A percentile compares a stretch with the other conserved stretches of the same genome.
These are phyloP conservation scores for Meleagris gallopavo DNA, from an alignment of 2,113 vertebrate genomes.

Conservation along the genomic window DNA sequence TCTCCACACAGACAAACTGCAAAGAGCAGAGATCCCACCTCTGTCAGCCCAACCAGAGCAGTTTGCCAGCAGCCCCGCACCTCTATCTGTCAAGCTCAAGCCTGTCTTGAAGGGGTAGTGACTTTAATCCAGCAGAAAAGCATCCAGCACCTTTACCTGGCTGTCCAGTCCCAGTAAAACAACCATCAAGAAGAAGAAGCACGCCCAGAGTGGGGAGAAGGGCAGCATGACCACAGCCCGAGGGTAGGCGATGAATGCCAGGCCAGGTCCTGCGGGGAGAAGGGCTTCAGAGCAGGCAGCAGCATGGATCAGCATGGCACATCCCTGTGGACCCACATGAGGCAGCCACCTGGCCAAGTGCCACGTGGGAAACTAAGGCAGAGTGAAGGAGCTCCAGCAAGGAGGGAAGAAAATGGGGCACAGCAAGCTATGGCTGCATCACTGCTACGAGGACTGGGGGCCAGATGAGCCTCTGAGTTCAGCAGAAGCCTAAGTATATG, in stretches of 20 bases:
- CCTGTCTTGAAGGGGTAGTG: neutral
- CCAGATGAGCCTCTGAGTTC: neutral
- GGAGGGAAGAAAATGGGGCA: neutral
- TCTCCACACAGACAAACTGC: constrained; percentile 93
- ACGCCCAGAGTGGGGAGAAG: constrained; percentile 93
- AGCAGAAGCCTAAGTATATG: neutral
- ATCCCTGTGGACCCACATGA: fast-evolving
- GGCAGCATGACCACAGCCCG: constrained; percentile 98
- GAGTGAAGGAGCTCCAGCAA: neutral
- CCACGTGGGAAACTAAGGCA: neutral
- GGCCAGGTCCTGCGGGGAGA: constrained; percentile 86
- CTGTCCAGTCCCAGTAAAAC: constrained; percentile 94
- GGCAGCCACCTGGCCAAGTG: neutral
- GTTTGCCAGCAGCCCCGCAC: neutral
- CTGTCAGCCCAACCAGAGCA: neutral
- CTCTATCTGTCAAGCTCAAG: neutral
- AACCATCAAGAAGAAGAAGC: constrained; percentile 94
- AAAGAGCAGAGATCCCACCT: constrained; percentile 8
- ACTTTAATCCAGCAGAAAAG: neutral
- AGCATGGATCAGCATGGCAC: neutral
- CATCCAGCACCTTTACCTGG: constrained; percentile 80
- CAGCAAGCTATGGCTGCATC: neutral
- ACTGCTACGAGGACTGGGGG: fast-evolving
- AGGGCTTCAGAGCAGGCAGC: neutral
- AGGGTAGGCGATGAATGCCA: constrained; percentile 97